Evolutionary conservation across 1,140 invertebrate genomes (phyloP), one percentile per base, ranked within the genome.

Genomic region (Antheraea pernyi): DNA sequence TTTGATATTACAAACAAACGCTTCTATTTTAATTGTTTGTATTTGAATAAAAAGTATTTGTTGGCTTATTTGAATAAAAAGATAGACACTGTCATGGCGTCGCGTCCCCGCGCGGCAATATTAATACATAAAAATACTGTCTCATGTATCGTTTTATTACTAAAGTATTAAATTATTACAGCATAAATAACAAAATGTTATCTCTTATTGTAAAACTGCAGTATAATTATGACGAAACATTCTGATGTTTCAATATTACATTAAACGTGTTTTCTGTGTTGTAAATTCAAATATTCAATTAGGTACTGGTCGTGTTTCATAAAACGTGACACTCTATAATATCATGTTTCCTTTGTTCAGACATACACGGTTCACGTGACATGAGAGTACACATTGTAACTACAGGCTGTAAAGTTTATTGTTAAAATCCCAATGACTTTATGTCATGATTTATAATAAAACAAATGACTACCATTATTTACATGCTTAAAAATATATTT

Each of bases 281-380:
- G 46, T 53, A 16, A 53, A 53, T 53, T 53, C 46, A 16, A 53
- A 53, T 53, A 53, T 53, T 53, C 11, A 53, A 53, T 53, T 53
- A n/a, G n/a, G n/a, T n/a, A 53, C 46, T 13, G 46, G 2, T 5
- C 46, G 13, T 53, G 46, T 53, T 9, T 53, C 46, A 53, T n/a
- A 16, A 16, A 53, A 53, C 46, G 46, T 53, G 46, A 53, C 46
- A n/a, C 13, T 53, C 13, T 53, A 53, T 53, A 53, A 53, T 53
- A n/a, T 16, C 46, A 13, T 16, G 46, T 53, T 53, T 53, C 46
- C 46, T 53, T 53, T 53, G 46, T 53, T 53, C 16, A 11, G 11
- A 7, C 46, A 16, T n/a, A 53, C 46, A 53, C 16, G 16, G 11
- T 53, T 53, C 46, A 53, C 16, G 16, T 16, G 46, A 53, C 46